Evolutionary conservation across 2,797 vertebrate species (phyloP).

Genomic region (Pangasius larnaudii): DNA sequence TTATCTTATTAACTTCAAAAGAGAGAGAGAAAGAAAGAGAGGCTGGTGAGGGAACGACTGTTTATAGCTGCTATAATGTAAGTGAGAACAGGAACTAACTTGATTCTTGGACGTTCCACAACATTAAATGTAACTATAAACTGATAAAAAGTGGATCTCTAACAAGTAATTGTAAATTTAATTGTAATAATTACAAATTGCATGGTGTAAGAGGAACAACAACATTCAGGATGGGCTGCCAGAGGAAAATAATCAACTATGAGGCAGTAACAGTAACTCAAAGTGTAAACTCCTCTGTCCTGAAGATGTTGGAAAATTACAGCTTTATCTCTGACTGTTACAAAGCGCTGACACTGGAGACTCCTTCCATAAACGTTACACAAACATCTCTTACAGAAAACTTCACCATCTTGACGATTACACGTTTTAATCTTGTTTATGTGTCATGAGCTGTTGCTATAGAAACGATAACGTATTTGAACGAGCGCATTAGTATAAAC

Average conservation of each 20-base stretch:
- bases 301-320: background rate
- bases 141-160: background rate
- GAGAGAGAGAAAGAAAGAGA: background rate
- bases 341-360: background rate
- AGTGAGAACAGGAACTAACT: background rate
- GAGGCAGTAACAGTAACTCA: background rate
- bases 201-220: constrained; percentile 67
- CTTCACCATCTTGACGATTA: background rate
- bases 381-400: background rate
- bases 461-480: background rate
- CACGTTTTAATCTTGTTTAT: background rate
- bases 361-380: background rate
- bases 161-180: background rate
- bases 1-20: background rate
- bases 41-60: background rate
- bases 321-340: background rate
- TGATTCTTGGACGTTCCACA: background rate
- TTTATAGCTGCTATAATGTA: background rate
- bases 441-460: background rate
- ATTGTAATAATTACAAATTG: background rate
- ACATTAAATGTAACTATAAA: background rate
- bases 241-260: background rate
- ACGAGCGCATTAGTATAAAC: background rate
- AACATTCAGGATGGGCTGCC: background rate
- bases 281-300: background rate